Conservation (phyloP, 2,113 vertebrate species). For the Rattus rattus region DNA sequence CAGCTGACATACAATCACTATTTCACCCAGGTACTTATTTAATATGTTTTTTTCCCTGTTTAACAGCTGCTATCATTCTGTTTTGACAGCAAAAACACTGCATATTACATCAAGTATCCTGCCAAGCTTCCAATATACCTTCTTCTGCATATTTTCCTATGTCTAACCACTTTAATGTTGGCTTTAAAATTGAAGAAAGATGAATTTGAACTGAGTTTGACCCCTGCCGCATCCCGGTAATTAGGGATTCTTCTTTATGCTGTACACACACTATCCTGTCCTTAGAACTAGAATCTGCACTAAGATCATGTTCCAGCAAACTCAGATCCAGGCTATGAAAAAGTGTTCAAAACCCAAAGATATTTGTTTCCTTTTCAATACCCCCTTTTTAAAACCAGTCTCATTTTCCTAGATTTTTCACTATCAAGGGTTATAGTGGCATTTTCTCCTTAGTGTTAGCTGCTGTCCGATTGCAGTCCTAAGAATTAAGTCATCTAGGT, state of each 20-base stretch:
- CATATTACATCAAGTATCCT: not conserved
- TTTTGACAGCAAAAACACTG: not conserved
- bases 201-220: not conserved
- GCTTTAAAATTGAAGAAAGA: not conserved
- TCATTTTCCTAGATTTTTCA: not conserved
- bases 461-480: not conserved
- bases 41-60: not conserved
- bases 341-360: not conserved
- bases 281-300: not conserved
- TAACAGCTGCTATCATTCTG: not conserved
- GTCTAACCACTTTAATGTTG: not conserved
- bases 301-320: not conserved
- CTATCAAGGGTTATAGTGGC: not conserved
- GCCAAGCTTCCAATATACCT: not conserved
- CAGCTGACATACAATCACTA: not conserved
- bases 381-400: not conserved
- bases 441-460: not conserved
- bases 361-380: not conserved
- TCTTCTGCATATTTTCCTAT: not conserved
- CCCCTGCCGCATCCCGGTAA: not conserved
- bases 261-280: not conserved
- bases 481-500: not conserved
- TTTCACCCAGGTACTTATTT: not conserved
- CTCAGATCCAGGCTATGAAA: not conserved
- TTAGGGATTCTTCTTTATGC: not conserved